Percentiles rank a stretch among this genome's conserved stretches.
Conservation (phyloP, 2,888 invertebrate species). For the Pseudococcus viburni region DNA sequence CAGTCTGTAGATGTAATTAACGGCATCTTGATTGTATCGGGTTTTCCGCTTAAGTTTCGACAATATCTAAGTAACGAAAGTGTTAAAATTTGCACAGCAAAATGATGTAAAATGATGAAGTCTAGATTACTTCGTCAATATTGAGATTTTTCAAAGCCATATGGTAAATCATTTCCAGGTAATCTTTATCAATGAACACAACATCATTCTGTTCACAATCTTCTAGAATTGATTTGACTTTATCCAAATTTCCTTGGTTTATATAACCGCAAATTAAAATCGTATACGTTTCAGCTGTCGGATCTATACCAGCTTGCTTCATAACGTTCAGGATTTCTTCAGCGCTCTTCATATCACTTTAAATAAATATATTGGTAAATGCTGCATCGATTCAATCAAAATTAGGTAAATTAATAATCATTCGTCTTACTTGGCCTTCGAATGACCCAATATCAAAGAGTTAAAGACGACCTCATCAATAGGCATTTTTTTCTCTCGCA, state of each 20-base stretch:
- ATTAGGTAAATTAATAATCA: constrained; percentile 17
- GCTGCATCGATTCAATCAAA: not conserved
- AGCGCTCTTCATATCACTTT: constrained; percentile 86
- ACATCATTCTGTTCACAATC: constrained; percentile 79
- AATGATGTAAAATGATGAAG: not conserved
- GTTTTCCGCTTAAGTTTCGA: constrained; percentile 76
- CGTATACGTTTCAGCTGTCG: constrained; percentile 83
- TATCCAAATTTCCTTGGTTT: constrained; percentile 81
- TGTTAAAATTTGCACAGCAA: not conserved
- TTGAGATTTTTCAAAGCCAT: constrained; percentile 79
- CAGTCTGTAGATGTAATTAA: constrained; percentile 80
- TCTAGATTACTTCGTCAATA: constrained; percentile 74
- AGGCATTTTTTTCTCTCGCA: constrained; percentile 85
- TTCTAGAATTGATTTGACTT: constrained; percentile 75
- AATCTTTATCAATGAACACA: constrained; percentile 80
- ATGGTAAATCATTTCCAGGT: constrained; percentile 81
- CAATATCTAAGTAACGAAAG: constrained; percentile 73
- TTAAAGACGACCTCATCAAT: constrained; percentile 88
- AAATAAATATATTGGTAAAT: not conserved
- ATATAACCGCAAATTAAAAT: constrained; percentile 84
- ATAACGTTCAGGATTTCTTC: constrained; percentile 84
- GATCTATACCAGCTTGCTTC: constrained; percentile 83
- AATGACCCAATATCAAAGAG: constrained; percentile 88
- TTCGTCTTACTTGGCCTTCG: constrained; percentile 77
- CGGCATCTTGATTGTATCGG: constrained; percentile 85